Conservation (phyloP, 2,113 vertebrate species). For the Strigops habroptila region DNA sequence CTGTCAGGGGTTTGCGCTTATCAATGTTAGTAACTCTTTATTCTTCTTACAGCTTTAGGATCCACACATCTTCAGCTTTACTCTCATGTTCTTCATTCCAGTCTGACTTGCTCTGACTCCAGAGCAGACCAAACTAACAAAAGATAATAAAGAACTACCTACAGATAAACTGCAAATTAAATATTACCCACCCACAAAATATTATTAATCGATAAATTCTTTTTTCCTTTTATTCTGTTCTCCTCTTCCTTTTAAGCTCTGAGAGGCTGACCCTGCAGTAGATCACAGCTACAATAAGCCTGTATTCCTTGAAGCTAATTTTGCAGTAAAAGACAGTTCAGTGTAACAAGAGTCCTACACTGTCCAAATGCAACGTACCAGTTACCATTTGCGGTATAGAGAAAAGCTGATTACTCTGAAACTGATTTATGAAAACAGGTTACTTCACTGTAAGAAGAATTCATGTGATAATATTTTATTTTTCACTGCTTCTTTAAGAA, state of each 20-base stretch:
- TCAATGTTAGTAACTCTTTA: conserved; percentile 74
- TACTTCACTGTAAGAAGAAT: neutral
- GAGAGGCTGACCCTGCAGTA: neutral
- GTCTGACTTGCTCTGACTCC: conserved; percentile 76
- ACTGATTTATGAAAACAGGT: neutral
- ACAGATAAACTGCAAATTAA: conserved; percentile 43
- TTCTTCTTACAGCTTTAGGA: conserved; percentile 81
- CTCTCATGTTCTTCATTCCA: conserved; percentile 76
- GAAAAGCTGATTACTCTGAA: neutral
- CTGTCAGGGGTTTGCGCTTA: conserved; percentile 64
- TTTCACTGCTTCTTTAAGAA: neutral
- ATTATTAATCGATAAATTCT: neutral
- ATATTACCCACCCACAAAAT: conserved; percentile 22
- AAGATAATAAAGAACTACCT: conserved; percentile 77
- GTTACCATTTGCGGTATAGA: neutral
- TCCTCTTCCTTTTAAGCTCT: neutral
- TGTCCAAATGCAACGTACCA: neutral
- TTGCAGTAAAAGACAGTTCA: neutral
- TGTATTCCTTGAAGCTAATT: neutral
- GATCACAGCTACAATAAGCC: neutral
- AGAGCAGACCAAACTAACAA: conserved; percentile 83
- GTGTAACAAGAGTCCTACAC: rapidly evolving
- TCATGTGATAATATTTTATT: neutral
- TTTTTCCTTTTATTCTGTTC: neutral
- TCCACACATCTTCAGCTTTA: conserved; percentile 73